phyloP scores from a whole-genome alignment of 2,797 vertebrate species.

The Zenarchopterus dispar region DNA sequence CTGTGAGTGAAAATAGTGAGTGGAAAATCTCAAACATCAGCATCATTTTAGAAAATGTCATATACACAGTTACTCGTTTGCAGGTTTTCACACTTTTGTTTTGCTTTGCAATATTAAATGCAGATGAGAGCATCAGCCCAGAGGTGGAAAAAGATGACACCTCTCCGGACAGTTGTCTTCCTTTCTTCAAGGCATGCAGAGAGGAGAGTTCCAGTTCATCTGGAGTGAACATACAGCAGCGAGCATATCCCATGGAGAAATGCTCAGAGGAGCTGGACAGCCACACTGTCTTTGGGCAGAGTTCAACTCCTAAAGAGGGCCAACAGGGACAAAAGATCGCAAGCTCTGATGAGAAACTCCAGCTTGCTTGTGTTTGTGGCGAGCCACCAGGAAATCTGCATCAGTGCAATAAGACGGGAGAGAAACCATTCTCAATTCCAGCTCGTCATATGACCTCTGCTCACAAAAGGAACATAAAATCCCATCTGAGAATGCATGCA shows the following conservation, averaged over 20 bases:
- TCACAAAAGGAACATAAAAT: constrained; percentile 20
- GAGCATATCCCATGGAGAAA: constrained; percentile 27
- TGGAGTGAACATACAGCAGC: constrained; percentile 18
- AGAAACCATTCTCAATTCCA: constrained; percentile 21
- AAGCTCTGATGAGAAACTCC: constrained; percentile 35
- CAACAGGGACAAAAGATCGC: constrained; percentile 17
- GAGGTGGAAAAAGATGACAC: constrained; percentile 30
- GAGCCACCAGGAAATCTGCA: constrained; percentile 24
- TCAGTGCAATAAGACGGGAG: constrained; percentile 37
- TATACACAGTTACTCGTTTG: background rate
- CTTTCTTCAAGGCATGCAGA: constrained; percentile 16
- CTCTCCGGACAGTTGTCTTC: constrained; percentile 1
- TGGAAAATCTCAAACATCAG: constrained; percentile 5
- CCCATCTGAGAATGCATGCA: constrained; percentile 12
- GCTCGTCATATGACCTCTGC: constrained; percentile 1
- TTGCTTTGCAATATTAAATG: constrained; percentile 13
- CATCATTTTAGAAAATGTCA: too few species aligned
- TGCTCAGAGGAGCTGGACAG: constrained; percentile 17
- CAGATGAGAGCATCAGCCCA: constrained; percentile 49
- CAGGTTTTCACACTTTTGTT: constrained; percentile 11
- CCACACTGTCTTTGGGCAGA: constrained; percentile 14
- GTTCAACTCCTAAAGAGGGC: constrained; percentile 21
- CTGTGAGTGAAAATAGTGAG: constrained; percentile 68
- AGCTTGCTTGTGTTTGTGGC: constrained; percentile 20
- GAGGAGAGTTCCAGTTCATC: constrained; percentile 20